Evolutionary conservation across 2,888 invertebrate species (phyloP), one percentile per base, ranked within the genome.

Genomic region (Deilephila porcellus): DNA sequence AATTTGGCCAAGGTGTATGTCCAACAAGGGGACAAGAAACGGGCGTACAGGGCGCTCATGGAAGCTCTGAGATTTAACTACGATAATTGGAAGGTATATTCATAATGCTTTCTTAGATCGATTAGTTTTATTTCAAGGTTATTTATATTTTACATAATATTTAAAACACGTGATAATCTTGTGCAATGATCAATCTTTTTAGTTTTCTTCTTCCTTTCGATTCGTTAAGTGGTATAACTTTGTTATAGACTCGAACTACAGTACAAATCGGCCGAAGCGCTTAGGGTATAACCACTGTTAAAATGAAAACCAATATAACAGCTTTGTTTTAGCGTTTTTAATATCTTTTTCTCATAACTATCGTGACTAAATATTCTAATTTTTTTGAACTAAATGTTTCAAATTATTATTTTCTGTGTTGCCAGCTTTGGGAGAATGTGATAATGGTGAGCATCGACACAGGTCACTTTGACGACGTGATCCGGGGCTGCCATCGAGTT

Each of bases 1-100:
- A 99, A 99, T 90, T 94, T 99, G 75, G 98, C 99, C 19, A 98
- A 99, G 86, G 98, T 98, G 4, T 98, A 99, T 82, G 97, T 99
- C 11, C 97, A 98, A 84, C 94, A 97, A 73, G 97, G 97, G 0
- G 97, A 99, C 86, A 98, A 98, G 92, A 95, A 95, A 74, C 95
- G 98, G 74, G 99, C 99, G 0, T 97, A 98, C 92, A 96, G 96
- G 73, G 97, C 98, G 4, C 92, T 99, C 0, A 96, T 97, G 83
- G 99, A 99, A 90, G 98, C 99, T 0, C 91, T 99, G 1, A 97
- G 98, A 87, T 99, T 97, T 89, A 98, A 98, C 91, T 99, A 97
- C 87, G 98, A 98, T 83, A 98, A 98, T 88, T 99, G 99, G 98
- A 97, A 97, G 95, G 95, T 97, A 37, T 71, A 73, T 17, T 70